Percentiles rank a stretch among this genome's conserved stretches.
Conservation (phyloP, 2,113 vertebrate species). For the Triplophysa dalaica region DNA sequence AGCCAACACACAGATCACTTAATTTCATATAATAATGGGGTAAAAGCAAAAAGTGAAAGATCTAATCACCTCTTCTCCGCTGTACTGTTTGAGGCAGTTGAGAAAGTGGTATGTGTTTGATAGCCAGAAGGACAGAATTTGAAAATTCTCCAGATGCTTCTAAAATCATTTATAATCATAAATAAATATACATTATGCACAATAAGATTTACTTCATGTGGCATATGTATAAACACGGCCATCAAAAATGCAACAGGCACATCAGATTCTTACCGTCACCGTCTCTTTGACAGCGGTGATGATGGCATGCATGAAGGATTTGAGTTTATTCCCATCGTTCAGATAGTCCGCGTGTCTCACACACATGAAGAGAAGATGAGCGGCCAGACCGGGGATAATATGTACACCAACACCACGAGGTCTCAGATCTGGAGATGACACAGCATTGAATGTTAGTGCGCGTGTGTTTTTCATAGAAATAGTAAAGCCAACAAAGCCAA, state of each 20-base stretch:
- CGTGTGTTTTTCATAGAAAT: not conserved
- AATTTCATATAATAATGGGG: too few species aligned
- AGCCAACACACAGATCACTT: too few species aligned
- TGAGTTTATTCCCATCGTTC: constrained; percentile 84
- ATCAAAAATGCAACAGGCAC: too few species aligned
- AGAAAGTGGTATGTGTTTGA: constrained; percentile 90
- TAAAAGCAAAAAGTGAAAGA: not conserved
- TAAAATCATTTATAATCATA: constrained; percentile 57
- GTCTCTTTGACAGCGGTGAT: constrained; percentile 86
- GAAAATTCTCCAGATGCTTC: constrained; percentile 86
- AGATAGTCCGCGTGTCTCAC: constrained; percentile 88
- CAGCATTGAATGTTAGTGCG: not conserved
- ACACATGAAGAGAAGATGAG: constrained; percentile 94
- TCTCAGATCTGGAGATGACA: constrained; percentile 79
- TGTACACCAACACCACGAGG: constrained; percentile 91
- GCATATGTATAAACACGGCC: too few species aligned
- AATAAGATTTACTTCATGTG: too few species aligned
- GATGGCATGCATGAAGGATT: constrained; percentile 84
- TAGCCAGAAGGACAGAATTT: constrained; percentile 93
- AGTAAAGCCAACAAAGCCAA: too few species aligned
- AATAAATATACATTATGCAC: too few species aligned
- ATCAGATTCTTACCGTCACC: constrained; percentile 76
- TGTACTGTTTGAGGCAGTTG: constrained; percentile 97
- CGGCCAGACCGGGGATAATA: constrained; percentile 87
- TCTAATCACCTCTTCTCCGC: constrained; percentile 88